Evolutionary conservation across 1,140 invertebrate genomes (phyloP).

Genomic region (Brevipalpus yothersi): DNA sequence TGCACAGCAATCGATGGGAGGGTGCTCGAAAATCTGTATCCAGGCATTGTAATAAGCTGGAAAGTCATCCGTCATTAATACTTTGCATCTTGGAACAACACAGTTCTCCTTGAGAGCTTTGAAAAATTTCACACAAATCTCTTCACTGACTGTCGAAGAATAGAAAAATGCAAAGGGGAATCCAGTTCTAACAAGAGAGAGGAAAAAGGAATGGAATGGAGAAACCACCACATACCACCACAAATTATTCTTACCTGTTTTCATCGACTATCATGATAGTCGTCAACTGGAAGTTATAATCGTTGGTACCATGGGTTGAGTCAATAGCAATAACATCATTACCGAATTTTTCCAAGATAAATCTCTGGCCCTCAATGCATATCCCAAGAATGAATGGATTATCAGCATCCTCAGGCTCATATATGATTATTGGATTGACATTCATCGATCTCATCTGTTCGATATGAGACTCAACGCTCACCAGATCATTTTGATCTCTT

Average conservation of each 20-base stretch:
- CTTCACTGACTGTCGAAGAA: background rate
- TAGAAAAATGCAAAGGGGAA: background rate
- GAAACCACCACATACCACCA: background rate
- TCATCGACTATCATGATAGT: slow-evolving; percentile 2
- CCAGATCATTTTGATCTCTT: background rate
- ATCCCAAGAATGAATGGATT: background rate
- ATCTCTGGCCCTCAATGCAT: background rate
- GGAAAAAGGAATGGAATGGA: background rate
- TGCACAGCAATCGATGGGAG: background rate
- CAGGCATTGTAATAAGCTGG: background rate
- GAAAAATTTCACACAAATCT: background rate
- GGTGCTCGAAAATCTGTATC: background rate
- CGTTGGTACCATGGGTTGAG: background rate
- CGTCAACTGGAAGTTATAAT: slow-evolving; percentile 4
- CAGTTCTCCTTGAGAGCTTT: background rate
- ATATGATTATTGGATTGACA: background rate
- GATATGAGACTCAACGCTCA: background rate
- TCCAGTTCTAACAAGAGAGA: background rate
- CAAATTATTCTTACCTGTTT: background rate
- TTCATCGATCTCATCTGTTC: background rate
- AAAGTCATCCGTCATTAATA: background rate
- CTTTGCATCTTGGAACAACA: background rate
- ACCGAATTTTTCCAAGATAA: background rate
- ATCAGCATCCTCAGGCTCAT: background rate
- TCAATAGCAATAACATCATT: background rate